phyloP scores from a whole-genome alignment of 2,113 vertebrate genomes.

The Tricholaema leucomelas region DNA sequence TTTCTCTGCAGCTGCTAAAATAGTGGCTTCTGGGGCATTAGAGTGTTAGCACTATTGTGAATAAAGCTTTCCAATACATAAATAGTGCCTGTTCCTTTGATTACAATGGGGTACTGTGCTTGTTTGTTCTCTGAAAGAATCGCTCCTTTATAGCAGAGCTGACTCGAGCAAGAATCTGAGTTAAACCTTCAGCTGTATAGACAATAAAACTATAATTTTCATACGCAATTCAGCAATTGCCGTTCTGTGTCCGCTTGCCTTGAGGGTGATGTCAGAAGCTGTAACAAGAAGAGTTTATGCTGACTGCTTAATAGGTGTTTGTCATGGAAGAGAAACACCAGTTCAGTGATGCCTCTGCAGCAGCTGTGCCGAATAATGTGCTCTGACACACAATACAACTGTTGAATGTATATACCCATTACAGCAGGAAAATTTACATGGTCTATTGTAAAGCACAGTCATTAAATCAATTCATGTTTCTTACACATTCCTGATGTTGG shows the following conservation, averaged over 20 bases:
- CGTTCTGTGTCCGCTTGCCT: slow-evolving; percentile 73
- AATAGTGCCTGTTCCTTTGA: slow-evolving; percentile 83
- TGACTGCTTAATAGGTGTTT: slow-evolving; percentile 78
- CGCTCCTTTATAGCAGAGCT: slow-evolving; percentile 71
- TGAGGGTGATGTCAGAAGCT: slow-evolving; percentile 74
- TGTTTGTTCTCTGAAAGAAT: slow-evolving; percentile 82
- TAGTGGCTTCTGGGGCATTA: slow-evolving; percentile 70
- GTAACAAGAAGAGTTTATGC: slow-evolving; percentile 70
- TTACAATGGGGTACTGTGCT: slow-evolving; percentile 87
- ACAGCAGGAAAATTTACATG: slow-evolving; percentile 8
- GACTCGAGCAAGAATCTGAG: slow-evolving; percentile 73
- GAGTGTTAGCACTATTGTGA: slow-evolving; percentile 75
- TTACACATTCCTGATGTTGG: background rate
- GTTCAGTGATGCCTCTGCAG: slow-evolving; percentile 52
- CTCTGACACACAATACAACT: slow-evolving; percentile 50
- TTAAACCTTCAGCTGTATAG: slow-evolving; percentile 78
- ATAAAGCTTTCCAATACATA: slow-evolving; percentile 81
- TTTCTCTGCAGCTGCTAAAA: slow-evolving; percentile 72
- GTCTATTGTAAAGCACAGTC: background rate
- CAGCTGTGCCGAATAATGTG: slow-evolving; percentile 65
- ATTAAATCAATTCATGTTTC: slow-evolving; percentile 3
- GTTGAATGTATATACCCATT: slow-evolving; percentile 48
- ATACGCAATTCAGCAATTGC: slow-evolving; percentile 71
- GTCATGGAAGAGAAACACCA: slow-evolving; percentile 66
- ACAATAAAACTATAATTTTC: slow-evolving; percentile 85